A percentile compares a stretch with the other conserved stretches of the same genome.
phyloP scores from a whole-genome alignment of 2,888 invertebrate species.

The Opisthograptis luteolata region DNA sequence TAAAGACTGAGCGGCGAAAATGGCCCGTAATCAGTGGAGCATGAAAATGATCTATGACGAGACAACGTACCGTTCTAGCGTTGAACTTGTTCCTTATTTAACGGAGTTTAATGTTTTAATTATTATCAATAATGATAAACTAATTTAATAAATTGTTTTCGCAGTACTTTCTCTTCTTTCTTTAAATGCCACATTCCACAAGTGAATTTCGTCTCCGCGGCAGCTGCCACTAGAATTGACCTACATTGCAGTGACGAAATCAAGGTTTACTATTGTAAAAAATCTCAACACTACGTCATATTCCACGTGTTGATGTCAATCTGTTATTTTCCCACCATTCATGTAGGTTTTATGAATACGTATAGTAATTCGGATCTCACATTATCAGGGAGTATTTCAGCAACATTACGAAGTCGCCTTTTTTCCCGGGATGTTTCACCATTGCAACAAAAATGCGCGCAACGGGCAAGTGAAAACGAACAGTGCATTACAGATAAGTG shows the following conservation, averaged over 20 bases:
- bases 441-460: background rate
- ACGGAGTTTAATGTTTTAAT: slow-evolving; percentile 17
- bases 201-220: slow-evolving; percentile 18
- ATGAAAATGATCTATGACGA: slow-evolving; percentile 52
- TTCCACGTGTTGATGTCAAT: slow-evolving; percentile 37
- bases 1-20: slow-evolving; percentile 54
- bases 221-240: slow-evolving; percentile 28
- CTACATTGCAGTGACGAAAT: slow-evolving; percentile 36
- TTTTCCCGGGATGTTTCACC: slow-evolving; percentile 6
- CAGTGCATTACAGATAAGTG: background rate
- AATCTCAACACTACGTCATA: slow-evolving; percentile 36
- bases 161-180: background rate
- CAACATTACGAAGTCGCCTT: slow-evolving; percentile 4
- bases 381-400: slow-evolving; percentile 14
- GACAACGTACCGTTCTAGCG: slow-evolving; percentile 28
- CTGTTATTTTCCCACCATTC: slow-evolving; percentile 36
- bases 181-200: background rate
- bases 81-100: slow-evolving; percentile 46
- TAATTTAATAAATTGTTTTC: background rate
- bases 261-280: slow-evolving; percentile 33
- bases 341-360: slow-evolving; percentile 33
- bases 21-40: slow-evolving; percentile 50
- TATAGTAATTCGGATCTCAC: slow-evolving; percentile 35
- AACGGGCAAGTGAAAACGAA: background rate
- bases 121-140: background rate